Percentiles rank a stretch among this genome's conserved stretches.
These are phyloP conservation scores for Syrmaticus mikado DNA, from an alignment of 2,113 vertebrate species.

Conservation along the genomic window DNA sequence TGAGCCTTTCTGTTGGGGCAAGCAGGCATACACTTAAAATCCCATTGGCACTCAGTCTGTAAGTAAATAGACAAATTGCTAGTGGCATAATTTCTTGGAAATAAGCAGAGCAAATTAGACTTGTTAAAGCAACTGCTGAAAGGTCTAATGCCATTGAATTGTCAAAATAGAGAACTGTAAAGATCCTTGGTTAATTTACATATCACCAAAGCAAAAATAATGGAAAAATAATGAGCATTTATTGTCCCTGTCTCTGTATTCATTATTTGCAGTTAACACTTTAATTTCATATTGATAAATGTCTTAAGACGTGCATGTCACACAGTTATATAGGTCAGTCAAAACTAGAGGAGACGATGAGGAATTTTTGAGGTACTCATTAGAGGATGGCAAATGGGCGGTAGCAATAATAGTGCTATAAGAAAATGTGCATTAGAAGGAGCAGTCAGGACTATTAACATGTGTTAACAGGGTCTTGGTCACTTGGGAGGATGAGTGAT, in stretches of 20 bases:
- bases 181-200: constrained; percentile 64
- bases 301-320: neutral
- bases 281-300: too few relatives aligned
- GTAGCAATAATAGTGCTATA: neutral
- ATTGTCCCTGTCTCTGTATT: constrained; percentile 34
- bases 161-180: constrained; percentile 68
- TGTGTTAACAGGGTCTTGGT: neutral
- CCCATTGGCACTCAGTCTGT: too few relatives aligned
- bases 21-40: neutral
- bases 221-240: constrained; percentile 71
- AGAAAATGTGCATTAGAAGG: neutral
- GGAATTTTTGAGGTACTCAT: neutral
- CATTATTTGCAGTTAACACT: constrained; percentile 49
- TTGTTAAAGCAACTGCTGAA: constrained; percentile 67
- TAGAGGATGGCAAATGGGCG: neutral
- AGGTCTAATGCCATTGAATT: constrained; percentile 70
- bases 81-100: constrained; percentile 61
- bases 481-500: fast-evolving
- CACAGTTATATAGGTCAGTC: neutral
- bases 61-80: constrained; percentile 64
- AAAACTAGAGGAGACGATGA: neutral
- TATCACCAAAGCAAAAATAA: constrained; percentile 74
- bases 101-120: constrained; percentile 67
- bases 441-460: neutral
- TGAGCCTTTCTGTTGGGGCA: neutral